Evolutionary conservation across 2,797 vertebrate species (phyloP), one percentile per base, ranked within the genome.

Genomic region (Arrhamphus sclerolepis): DNA sequence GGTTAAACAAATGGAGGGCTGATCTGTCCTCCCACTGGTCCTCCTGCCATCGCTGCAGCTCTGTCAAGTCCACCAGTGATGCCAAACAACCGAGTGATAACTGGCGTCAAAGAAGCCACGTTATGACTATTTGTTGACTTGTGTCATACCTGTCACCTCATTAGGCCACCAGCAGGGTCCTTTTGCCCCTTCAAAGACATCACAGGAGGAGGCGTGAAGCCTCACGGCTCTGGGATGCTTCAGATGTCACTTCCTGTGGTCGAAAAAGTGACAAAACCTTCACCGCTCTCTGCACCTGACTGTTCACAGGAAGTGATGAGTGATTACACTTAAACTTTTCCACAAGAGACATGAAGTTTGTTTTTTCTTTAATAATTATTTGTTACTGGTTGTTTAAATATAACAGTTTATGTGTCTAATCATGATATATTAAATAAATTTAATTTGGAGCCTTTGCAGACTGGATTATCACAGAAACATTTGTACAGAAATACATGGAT

Each of bases 141-240:
- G 66, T 42, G 78, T 79, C 41, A 0, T 39, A 72, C 22, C 51
- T 46, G 51, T 70, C 79, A 62, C 81, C 70, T 79, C 54, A n/a
- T 68, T 59, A 83, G 49, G 42, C 75, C 64, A 58, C 72, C 61
- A 21, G 62, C 62, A 58, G 78, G 59, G 53, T 56, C 52, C 62
- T 31, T 49, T 64, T 53, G 18, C 57, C 43, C 6, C 44, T 49
- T 49, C n/a, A 39, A 40, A 19, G 54, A 46, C 28, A 46, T 55
- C 28, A n/a, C 18, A 13, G 53, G 11, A 28, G 18, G n/a, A 1
- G 18, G 55, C 7, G 46, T 49, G 62, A 83, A 57, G 66, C 56
- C 62, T 6, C 47, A 43, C 62, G 51, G 70, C 28, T 56, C 41
- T 38, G 62, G 47, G 47, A 46, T 14, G 48, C 79, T 41, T 60